Evolutionary conservation across 2,797 vertebrate genomes (phyloP).

Genomic region (Pogoniulus pusillus): DNA sequence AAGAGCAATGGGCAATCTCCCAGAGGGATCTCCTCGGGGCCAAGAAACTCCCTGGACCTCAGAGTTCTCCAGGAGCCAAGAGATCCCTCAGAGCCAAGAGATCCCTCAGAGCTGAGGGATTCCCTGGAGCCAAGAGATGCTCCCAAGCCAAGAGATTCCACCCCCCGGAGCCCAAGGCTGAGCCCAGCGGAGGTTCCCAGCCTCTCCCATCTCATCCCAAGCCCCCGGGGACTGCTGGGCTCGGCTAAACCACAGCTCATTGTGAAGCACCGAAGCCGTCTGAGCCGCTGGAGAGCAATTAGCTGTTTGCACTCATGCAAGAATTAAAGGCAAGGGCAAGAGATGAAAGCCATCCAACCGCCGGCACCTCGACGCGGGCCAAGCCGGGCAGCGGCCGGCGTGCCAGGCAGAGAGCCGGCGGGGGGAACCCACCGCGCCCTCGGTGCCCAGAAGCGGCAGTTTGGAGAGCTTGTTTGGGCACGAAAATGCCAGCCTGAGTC

Average conservation of each 20-base stretch:
- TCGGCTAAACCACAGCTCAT: background rate
- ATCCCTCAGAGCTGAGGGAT: background rate
- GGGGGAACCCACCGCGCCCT: background rate
- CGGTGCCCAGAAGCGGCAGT: background rate
- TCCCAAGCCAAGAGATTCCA: background rate
- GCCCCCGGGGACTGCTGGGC: accelerated
- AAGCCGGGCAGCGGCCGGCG: background rate
- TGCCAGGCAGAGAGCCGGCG: background rate
- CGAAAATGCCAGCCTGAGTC: background rate
- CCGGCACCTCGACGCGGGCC: background rate
- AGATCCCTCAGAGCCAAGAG: background rate
- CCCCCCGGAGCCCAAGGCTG: accelerated
- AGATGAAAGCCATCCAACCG: background rate
- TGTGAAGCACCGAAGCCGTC: background rate
- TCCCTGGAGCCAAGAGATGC: too few relatives aligned
- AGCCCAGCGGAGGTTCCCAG: background rate
- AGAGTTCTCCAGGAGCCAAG: background rate
- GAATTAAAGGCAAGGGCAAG: background rate
- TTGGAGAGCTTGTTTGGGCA: conserved; percentile 1
- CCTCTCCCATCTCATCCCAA: background rate
- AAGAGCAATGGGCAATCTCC: accelerated
- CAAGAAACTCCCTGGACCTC: background rate
- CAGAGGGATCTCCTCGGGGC: background rate
- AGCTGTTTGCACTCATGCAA: background rate
- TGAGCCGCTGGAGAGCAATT: background rate